Evolutionary conservation across 2,113 vertebrate genomes (phyloP), one percentile per base, ranked within the genome.

Genomic region (Prunella himalayana): DNA sequence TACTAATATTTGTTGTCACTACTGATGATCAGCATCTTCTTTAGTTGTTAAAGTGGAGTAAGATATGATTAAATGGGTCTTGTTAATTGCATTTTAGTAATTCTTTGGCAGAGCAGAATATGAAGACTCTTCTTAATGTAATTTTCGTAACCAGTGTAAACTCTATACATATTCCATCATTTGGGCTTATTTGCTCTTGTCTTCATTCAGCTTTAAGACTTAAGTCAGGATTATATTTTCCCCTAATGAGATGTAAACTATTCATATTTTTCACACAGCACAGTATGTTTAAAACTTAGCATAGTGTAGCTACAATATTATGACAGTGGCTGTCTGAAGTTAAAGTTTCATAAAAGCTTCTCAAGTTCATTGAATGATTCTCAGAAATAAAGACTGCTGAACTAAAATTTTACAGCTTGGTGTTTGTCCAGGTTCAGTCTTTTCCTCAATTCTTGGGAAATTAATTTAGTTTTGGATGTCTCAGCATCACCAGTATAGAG

Each of bases 301-400:
- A 69, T 88, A 77, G 81, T 77, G 88, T 76, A 90, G 85, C 68
- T 93, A 92, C 54, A 95, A 91, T 96, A 93, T 95, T 95, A 70
- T 96, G 92, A 95, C 85, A 93, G 90, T 61, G 76, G 19, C 79
- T 95, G 93, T 88, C 94, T 93, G 39, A 92, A 92, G 53, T 93
- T 82, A 82, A 91, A 82, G 71, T 90, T 95, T 77, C 90, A 54
- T 37, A 54, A 88, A 85, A 93, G 24, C 54, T 50, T 82, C 6
- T 6, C 50, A 64, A 88, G 39, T 88, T 95, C 59, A 77, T 80
- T 50, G 45, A 94, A 27, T 77, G 30, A 73, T 76, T 92, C 53
- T 86, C 35, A 79, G 63, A 92, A 87, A 63, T 51, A 75, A 79
- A 80, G 57, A 50, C 27, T 50, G 50, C 17, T 51, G 47, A 77